Conservation (phyloP, 1,140 invertebrate species). For the Gonioctena quinquepunctata region DNA sequence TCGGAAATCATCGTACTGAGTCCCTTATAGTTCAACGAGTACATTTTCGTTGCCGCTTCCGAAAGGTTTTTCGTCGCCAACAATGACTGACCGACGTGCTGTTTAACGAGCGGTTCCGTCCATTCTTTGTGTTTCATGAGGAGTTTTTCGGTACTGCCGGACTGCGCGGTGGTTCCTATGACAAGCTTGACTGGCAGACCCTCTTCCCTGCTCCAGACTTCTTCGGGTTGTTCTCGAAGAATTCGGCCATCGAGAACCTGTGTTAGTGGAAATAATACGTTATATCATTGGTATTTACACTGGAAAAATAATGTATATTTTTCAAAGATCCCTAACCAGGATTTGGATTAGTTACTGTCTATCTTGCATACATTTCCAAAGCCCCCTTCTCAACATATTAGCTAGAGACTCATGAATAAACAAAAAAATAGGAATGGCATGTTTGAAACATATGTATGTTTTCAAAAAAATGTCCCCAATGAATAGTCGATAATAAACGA, state of each 20-base stretch:
- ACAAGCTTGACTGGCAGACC: constrained; percentile 63
- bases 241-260: constrained; percentile 66
- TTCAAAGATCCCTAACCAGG: no score
- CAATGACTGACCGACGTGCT: constrained; percentile 66
- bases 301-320: no score
- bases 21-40: constrained; percentile 69
- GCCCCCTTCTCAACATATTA: no score
- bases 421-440: no score
- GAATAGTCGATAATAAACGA: no score
- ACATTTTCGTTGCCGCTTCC: constrained; percentile 64
- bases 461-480: no score
- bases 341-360: no score
- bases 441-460: no score
- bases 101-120: constrained; percentile 64
- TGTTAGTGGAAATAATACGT: background rate
- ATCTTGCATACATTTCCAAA: no score
- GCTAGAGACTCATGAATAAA: no score
- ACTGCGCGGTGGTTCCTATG: constrained; percentile 74
- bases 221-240: constrained; percentile 66
- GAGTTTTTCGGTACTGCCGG: constrained; percentile 64
- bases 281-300: no score
- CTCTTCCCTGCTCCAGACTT: constrained; percentile 60
- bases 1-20: constrained; percentile 75
- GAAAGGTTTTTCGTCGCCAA: constrained; percentile 65
- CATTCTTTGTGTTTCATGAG: constrained; percentile 64